Percentiles rank a stretch among this genome's conserved stretches.
These are phyloP conservation scores for Notiomystis cincta DNA, from an alignment of 2,113 vertebrate species.

Conservation along the genomic window DNA sequence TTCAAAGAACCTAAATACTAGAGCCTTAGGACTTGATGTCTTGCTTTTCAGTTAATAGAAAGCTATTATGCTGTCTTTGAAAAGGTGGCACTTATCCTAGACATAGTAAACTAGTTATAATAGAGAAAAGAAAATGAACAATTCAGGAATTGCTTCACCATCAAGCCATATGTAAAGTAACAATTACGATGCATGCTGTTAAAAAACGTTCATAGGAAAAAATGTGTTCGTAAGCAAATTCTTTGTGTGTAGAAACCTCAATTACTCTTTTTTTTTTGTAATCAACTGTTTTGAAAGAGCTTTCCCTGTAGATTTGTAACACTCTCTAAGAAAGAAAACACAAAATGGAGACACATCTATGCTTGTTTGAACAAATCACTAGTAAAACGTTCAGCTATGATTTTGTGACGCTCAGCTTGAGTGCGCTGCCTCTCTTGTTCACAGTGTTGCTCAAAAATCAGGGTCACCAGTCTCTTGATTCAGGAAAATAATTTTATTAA, in stretches of 20 bases:
- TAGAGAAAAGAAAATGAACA: background rate
- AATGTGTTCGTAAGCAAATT: background rate
- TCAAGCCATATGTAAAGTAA: background rate
- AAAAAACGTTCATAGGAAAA: background rate
- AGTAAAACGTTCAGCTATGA: background rate
- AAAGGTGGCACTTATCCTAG: background rate
- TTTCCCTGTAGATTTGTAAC: background rate
- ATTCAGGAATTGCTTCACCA: background rate
- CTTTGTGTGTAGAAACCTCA: background rate
- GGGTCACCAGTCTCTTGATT: background rate
- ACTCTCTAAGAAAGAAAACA: background rate
- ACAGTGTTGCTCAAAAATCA: background rate
- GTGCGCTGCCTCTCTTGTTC: background rate
- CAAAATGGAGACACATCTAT: background rate
- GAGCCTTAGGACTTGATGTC: background rate
- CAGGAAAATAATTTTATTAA: background rate
- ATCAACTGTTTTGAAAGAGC: constrained; percentile 10
- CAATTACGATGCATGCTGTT: background rate
- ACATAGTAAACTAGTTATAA: background rate
- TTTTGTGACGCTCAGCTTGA: background rate
- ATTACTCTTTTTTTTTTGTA: background rate
- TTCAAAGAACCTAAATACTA: background rate
- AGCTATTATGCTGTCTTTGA: background rate
- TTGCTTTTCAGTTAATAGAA: background rate
- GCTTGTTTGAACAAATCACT: background rate